These are phyloP conservation scores for Luperina nickerlii DNA, from an alignment of 2,888 invertebrate genomes.

Conservation along the genomic window DNA sequence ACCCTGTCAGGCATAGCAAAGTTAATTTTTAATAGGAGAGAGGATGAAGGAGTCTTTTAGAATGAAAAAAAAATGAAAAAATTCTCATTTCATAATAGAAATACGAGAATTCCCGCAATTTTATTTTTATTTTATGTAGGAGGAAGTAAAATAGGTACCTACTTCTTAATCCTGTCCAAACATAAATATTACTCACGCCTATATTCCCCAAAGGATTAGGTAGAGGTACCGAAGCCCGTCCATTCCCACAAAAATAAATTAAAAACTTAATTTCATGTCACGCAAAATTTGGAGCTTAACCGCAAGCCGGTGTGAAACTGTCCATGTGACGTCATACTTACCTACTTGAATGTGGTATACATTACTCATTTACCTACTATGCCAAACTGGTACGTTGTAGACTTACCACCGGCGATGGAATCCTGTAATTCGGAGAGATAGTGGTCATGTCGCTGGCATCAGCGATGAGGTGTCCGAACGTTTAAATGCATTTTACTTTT, in stretches of 20 bases:
- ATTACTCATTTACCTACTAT: not conserved
- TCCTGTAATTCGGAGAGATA: not conserved
- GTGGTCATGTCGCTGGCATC: not conserved
- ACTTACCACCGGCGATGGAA: not conserved
- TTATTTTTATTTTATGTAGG: not conserved
- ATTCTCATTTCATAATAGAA: not conserved
- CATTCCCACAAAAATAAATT: not conserved
- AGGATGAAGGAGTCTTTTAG: too few species aligned
- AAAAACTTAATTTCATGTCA: not conserved
- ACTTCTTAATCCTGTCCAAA: not conserved
- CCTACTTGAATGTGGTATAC: not conserved
- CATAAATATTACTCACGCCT: not conserved
- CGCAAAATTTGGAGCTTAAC: conserved; percentile 20
- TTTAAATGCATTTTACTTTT: not conserved
- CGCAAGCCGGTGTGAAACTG: conserved; percentile 39
- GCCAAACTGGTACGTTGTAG: not conserved
- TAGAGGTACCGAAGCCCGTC: too few species aligned
- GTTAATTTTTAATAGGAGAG: too few species aligned
- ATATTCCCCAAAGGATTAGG: not conserved
- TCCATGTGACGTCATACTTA: conserved; percentile 19
- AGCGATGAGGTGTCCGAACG: not conserved
- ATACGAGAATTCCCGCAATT: not conserved
- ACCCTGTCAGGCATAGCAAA: too few species aligned
- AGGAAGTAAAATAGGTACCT: too few species aligned
- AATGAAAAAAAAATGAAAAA: too few species aligned